phyloP scores from a whole-genome alignment of 2,113 vertebrate species.

The Eonycteris spelaea region DNA sequence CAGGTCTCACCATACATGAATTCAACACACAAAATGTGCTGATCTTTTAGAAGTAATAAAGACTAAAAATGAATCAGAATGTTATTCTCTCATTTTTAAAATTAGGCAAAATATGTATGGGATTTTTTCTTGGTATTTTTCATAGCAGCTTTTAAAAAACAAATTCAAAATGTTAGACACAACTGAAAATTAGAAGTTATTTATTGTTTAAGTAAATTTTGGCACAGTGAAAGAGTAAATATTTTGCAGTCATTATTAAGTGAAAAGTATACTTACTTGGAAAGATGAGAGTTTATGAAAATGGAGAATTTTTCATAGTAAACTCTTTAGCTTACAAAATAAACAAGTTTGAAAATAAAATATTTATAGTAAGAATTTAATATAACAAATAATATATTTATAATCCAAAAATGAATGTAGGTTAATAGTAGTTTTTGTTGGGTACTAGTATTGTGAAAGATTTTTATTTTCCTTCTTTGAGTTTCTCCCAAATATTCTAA shows the following conservation, averaged over 20 bases:
- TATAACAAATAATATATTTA: slow-evolving; percentile 14
- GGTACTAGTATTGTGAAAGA: background rate
- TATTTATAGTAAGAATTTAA: background rate
- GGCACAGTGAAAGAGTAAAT: background rate
- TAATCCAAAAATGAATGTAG: background rate
- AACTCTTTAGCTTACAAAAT: background rate
- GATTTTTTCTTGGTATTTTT: background rate
- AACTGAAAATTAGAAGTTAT: background rate
- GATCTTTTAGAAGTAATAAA: background rate
- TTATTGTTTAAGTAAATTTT: background rate
- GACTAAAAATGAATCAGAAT: background rate
- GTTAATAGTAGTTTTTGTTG: background rate
- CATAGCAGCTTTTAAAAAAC: background rate
- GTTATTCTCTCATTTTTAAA: background rate
- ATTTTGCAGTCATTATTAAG: background rate
- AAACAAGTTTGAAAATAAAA: background rate
- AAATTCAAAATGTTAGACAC: background rate
- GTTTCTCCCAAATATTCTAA: background rate
- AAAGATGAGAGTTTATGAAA: background rate
- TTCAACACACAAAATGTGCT: background rate
- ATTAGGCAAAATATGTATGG: background rate
- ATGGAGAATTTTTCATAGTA: background rate
- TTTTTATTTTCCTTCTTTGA: background rate
- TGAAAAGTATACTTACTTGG: background rate
- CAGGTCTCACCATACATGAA: background rate